Evolutionary conservation across 2,888 invertebrate species (phyloP), one percentile per base, ranked within the genome.

Genomic region (Griposia aprilina): DNA sequence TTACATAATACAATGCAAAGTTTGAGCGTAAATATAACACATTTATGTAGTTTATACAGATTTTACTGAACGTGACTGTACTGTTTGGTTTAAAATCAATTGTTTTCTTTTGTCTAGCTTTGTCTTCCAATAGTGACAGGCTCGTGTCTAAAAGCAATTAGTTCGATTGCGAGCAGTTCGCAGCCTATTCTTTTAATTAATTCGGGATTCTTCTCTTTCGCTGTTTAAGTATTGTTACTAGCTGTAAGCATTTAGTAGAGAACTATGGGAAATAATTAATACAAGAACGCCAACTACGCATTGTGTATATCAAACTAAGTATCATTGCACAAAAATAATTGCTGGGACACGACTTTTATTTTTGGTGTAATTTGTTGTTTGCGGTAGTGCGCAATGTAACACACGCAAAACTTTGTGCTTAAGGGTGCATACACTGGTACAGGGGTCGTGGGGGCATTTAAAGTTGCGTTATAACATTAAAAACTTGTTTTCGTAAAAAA

Each of bases 21-120:
- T 81, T 77, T 69, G 55, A 57, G 63, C 60, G n/a, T 17, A 82
- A 85, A 85, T 78, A 82, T 78, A 63, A 60, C 78, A 85, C 82
- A 74, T 83, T 84, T 67, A 63, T 77, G 70, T 45, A 71, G 30
- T 63, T 68, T 74, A 82, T 63, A 59, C 60, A 70, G 59, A 68
- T 63, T 50, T 70, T 30, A n/a, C 57, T 66, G 36, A 59, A 74
- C 82, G 77, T 83, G 73, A 74, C 66, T 17, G 55, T 48, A 57
- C 20, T 66, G 50, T 83, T 78, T 78, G 13, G 20, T 50, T 57
- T 55, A 10, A 26, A 23, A 82, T 62, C 17, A 48, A 55, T 63
- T 62, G 10, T 68, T 77, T 72, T 57, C 55, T 73, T 41, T 48
- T 45, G 23, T 26, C 20, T 57, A 59, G 4, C 1, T n/a, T 50